A percentile compares a stretch with the other conserved stretches of the same genome.
These are phyloP conservation scores for Vombatus ursinus DNA, from an alignment of 2,113 vertebrate species.

Conservation along the genomic window DNA sequence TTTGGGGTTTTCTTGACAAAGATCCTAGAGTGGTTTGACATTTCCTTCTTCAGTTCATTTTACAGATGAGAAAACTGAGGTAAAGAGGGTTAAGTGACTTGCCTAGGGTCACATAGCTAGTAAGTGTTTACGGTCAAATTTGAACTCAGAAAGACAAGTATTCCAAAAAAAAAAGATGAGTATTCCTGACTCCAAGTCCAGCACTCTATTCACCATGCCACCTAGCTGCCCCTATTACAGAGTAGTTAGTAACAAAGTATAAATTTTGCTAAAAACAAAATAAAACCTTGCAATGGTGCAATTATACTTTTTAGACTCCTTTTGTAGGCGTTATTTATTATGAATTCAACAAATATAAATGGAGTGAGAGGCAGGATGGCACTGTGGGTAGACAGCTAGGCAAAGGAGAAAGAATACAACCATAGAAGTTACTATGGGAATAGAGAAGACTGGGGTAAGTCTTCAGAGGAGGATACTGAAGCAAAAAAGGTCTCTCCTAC, in stretches of 20 bases:
- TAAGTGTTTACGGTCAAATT: neutral
- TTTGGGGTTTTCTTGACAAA: neutral
- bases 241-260: neutral
- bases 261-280: neutral
- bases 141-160: neutral
- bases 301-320: neutral
- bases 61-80: neutral
- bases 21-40: neutral
- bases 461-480: too few relatives aligned
- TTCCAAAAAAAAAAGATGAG: neutral
- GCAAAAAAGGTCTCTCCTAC: too few relatives aligned
- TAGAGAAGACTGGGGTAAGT: too few relatives aligned
- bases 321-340: neutral
- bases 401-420: too few relatives aligned
- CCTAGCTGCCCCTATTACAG: neutral
- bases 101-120: neutral
- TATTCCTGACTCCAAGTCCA: neutral
- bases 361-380: neutral
- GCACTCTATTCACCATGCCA: neutral
- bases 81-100: neutral
- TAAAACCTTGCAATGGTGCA: neutral
- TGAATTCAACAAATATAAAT: neutral
- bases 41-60: neutral
- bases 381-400: neutral
- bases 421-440: too few relatives aligned